Conservation (phyloP, 1,140 invertebrate species). For the Caerostris extrusa region DNA sequence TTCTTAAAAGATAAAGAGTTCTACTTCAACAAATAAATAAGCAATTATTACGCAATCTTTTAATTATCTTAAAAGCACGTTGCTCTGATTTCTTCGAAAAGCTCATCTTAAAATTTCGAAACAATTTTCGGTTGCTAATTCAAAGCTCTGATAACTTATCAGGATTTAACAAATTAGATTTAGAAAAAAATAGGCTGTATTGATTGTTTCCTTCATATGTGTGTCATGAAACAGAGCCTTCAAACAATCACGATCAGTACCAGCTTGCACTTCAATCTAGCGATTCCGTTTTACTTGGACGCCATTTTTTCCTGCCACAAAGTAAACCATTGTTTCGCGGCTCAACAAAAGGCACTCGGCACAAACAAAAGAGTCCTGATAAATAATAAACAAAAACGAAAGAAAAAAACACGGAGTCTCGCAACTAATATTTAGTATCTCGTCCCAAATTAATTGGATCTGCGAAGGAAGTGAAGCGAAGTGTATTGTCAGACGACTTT, state of each 20-base stretch:
- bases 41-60: neutral
- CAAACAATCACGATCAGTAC: neutral
- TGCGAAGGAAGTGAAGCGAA: slow-evolving; percentile 56
- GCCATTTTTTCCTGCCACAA: neutral
- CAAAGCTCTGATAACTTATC: slow-evolving; percentile 16
- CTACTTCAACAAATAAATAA: too few species aligned
- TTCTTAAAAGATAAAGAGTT: too few species aligned
- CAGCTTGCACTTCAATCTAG: slow-evolving; percentile 9
- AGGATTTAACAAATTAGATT: neutral
- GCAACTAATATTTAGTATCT: slow-evolving; percentile 55
- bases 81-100: neutral
- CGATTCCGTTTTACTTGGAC: neutral
- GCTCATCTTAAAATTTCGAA: neutral
- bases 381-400: neutral
- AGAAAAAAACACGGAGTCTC: slow-evolving; percentile 12
- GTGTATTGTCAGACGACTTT: slow-evolving; percentile 56
- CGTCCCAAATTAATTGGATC: slow-evolving; percentile 66
- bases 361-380: slow-evolving; percentile 27
- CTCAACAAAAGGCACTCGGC: neutral
- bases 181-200: neutral
- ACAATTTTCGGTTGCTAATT: neutral
- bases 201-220: neutral
- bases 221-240: slow-evolving; percentile 19
- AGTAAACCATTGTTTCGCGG: slow-evolving; percentile 20
- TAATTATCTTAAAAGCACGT: neutral